A percentile compares a stretch with the other conserved stretches of the same genome.
Conservation (phyloP, 2,888 invertebrate species). For the Plutella xylostella region DNA sequence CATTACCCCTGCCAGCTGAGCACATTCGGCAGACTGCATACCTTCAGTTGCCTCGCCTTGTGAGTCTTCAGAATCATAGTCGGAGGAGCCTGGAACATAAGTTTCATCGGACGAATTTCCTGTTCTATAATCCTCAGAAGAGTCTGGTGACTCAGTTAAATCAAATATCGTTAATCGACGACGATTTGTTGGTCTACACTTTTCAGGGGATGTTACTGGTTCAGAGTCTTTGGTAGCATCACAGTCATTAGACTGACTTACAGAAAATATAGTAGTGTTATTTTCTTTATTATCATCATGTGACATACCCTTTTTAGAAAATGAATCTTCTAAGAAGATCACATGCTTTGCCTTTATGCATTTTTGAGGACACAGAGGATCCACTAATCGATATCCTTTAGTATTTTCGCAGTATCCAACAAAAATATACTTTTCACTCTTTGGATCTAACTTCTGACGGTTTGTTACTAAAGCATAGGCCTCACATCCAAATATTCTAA, state of each 20-base stretch:
- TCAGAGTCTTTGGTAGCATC: background rate
- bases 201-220: background rate
- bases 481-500: conserved; percentile 16
- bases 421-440: conserved; percentile 10
- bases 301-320: background rate
- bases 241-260: background rate
- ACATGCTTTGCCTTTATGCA: conserved; percentile 15
- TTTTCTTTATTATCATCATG: background rate
- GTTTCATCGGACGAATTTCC: background rate
- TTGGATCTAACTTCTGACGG: conserved; percentile 15
- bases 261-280: background rate
- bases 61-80: background rate
- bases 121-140: background rate
- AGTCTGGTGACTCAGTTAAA: too few relatives aligned
- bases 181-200: background rate
- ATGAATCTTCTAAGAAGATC: conserved; percentile 10
- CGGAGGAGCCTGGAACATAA: background rate
- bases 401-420: conserved; percentile 11
- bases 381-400: conserved; percentile 13
- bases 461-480: conserved; percentile 15
- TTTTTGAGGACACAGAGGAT: conserved; percentile 11
- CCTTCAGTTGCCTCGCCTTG: too few relatives aligned
- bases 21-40: background rate
- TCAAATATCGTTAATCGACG: background rate
- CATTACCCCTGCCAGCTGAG: background rate